Evolutionary conservation across 2,113 vertebrate species (phyloP), one percentile per base, ranked within the genome.

Genomic region (Triplophysa dalaica): DNA sequence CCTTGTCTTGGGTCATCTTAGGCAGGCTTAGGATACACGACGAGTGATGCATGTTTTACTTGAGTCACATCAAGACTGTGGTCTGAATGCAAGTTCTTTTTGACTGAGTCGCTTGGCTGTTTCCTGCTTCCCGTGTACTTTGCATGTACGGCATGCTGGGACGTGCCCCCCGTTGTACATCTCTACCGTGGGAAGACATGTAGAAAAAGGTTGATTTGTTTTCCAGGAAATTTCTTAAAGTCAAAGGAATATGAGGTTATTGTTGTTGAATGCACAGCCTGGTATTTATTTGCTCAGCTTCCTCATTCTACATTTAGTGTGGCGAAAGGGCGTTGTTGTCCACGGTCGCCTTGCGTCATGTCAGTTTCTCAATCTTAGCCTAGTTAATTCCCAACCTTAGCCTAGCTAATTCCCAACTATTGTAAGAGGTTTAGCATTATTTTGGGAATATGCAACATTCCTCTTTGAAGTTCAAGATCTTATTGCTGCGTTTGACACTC

Each of bases 111-210:
- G 43, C 54, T 11, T 26, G 29, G 70, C 41, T 73, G 70, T 58
- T 50, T 70, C 66, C 77, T 67, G 70, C 62, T 54, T 48, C 56
- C 58, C 58, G 21, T 60, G 61, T 50, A 19, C 19, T 70, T 41
- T 65, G 66, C 33, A 60, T 77, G 9, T 75, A 43, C 22, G 43
- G 60, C 82, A 58, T 63, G 82, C 65, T 70, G 66, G 8, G 60
- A 83, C 77, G 79, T n/a, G 77, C 75, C 26, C 24, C 54, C 38
- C 41, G 41, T 70, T 24, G 67, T 21, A 6, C 67, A 8, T 73
- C 17, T 43, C 61, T 38, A 60, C 70, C n/a, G 41, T 17, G 52
- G n/a, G 56, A 58, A 69, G 26, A 38, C 26, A 56, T 68, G 19
- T 73, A 65, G 64, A 65, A 41, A 41, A 70, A 79, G n/a, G n/a